Evolutionary conservation across 2,797 vertebrate species (phyloP), one percentile per base, ranked within the genome.

Genomic region (Sebastolobus alascanus): DNA sequence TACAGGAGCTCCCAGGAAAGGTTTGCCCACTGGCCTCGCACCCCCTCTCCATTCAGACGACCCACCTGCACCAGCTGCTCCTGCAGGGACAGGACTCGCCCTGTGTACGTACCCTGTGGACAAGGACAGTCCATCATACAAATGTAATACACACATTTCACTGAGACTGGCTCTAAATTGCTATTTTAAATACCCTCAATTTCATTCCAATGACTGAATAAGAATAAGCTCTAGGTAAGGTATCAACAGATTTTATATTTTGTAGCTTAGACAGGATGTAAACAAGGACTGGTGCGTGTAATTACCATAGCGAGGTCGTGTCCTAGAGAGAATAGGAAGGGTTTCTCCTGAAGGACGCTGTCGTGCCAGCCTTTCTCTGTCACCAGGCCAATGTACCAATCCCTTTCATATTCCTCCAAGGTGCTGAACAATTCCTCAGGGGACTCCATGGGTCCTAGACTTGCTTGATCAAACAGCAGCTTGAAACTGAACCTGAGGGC

Each of bases 1-100:
- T 99, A 99, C 3, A 99, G 95, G 73, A 99, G 95, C 94, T 99
- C 98, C 98, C 99, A 99, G 5, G 98, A 98, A 29, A 99, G 96
- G 86, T 99, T 99, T 40, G 98, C 98, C 99, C 99, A 99, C 93
- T 99, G 98, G 3, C 99, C 98, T 66, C 97, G 92, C 16, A 99
- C 95, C 1, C 97, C 97, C 82, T 99, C 98, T 0, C 95, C 95
- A 3, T 98, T 98, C 29, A 99, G 94, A 85, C 96, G 96, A 10
- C 99, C 99, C 78, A 99, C 94, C 54, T 97, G 97, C 4, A 99
- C 94, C 69, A 98, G 78, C 80, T 98, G 83, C 84, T 99, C 97
- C 93, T 98, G 98, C 83, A 99, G 95, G 14, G 96, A 97, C 73
- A 99, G 96, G 38, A 99, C 96, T 77, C 98, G 95, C 7, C 98